Evolutionary conservation across 2,888 invertebrate genomes (phyloP), one percentile per base, ranked within the genome.

Genomic region (Epinotia ramella): DNA sequence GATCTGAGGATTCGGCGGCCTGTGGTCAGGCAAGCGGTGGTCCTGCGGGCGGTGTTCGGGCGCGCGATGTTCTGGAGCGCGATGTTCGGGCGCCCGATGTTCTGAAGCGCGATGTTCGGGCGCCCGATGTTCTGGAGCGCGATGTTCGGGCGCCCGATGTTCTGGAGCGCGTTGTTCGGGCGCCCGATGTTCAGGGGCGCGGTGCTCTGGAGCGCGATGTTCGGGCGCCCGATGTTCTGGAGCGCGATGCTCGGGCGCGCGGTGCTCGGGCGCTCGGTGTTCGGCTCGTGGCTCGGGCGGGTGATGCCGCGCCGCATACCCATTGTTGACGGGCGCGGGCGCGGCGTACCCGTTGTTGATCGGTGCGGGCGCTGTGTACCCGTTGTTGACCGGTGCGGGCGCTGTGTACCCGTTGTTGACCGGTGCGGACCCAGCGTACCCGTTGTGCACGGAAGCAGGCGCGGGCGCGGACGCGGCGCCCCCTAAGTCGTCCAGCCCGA

Each of bases 401-500:
- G 16, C 16, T 0, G 13, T 5, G 63, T 57, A 57, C 28, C 76
- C 67, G 77, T 75, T 59, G 76, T 74, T 6, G 5, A 49, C 2
- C 16, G 49, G 49, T 5, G 4, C 16, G 49, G 49, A 16, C 4
- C 13, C 16, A 0, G 13, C 2, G 63, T 57, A 57, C 28, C 76
- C 67, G 77, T 75, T 59, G 76, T 74, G 13, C 3, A 3, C 68
- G 75, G 79, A 53, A n/a, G 59, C 60, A 24, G 60, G 79, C 53
- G 84, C 79, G 44, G 82, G 79, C 20, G 83, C 73, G 68, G 82
- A 80, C 56, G 81, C 80, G 49, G 84, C 83, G 3, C 87, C 86
- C 12, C 87, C 78, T 78, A 92, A 83, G 81, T 96, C 96, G 85
- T 96, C 96, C 77, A 96, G 90, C 63, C 96, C 96, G 80, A 97